Base-by-base conservation (phyloP, 2,888 invertebrate species). In the Hypolimnas misippus region DNA sequence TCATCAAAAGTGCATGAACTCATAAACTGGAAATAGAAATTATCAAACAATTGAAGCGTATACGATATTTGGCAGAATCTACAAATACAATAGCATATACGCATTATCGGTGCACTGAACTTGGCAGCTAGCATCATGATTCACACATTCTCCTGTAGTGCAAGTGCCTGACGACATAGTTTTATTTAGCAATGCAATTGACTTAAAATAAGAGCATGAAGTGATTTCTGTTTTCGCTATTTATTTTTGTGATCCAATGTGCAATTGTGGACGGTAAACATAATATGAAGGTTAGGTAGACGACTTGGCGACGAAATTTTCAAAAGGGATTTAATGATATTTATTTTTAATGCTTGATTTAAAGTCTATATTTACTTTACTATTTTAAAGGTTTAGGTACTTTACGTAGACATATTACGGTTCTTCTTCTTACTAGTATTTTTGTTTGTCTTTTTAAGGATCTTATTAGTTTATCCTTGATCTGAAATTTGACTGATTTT, bases 21-120 rank as follows among this genome's bases (percentile, higher is more conserved):
- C 78, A 78, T 83, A 72, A 78, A 77, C 73, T 76, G 59, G 60
- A 78, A 81, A 82, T 84, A 83, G 79, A 76, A 57, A 58, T 64
- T 62, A 57, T 60, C 40, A 44, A 51, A 49, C 51, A 40, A 63
- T 65, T 57, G 29, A 64, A 63, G 67, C 62, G 66, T 59, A 46
- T 21, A 35, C 53, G 62, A 50, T 55, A 66, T 67, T 70, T 69
- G 69, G 70, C 70, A 67, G 51, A 62, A 52, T 42, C 12, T 2
- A 46, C 25, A 25, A 62, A 19, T 12, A 55, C 57, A 61, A 50
- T 49, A 46, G 12, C 14, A 62, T 58, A 40, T 55, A 62, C 65
- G 49, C 65, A 66, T 62, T 55, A 66, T 56, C 66, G 73, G 86
- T 79, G 81, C 84, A 83, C 66, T 84, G 86, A 87, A 86, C 87